These are phyloP conservation scores for Leucoraja erinaceus DNA, from an alignment of 2,113 vertebrate species.

Conservation along the genomic window DNA sequence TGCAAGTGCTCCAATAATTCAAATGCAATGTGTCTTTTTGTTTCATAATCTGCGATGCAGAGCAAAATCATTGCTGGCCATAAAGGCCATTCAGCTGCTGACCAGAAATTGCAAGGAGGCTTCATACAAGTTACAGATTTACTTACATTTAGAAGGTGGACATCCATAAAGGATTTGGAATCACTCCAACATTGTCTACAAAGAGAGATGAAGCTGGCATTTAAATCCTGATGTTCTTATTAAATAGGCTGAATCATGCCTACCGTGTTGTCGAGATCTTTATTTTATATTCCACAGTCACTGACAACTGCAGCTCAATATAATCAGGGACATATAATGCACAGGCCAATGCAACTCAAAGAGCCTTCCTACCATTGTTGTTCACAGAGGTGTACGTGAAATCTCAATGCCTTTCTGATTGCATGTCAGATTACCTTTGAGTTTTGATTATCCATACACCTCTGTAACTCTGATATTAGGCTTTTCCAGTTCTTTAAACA, in stretches of 20 bases:
- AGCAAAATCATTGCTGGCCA: background rate
- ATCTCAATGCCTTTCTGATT: background rate
- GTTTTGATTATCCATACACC: background rate
- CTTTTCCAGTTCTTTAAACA: background rate
- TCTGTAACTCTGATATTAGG: background rate
- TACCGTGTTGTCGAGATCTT: background rate
- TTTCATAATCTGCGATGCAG: background rate
- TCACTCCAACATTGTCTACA: background rate
- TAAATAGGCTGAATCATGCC: background rate
- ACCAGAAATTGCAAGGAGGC: background rate
- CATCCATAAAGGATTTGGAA: background rate
- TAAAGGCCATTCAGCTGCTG: background rate
- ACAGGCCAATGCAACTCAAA: background rate
- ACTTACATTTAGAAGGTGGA: background rate
- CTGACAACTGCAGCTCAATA: background rate
- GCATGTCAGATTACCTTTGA: background rate
- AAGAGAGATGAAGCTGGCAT: background rate
- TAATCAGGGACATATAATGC: background rate
- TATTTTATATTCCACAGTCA: background rate
- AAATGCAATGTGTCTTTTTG: background rate
- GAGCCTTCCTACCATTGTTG: background rate
- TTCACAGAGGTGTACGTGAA: background rate
- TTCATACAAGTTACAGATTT: background rate
- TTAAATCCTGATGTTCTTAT: background rate
- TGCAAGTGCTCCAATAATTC: background rate